A percentile compares a stretch with the other conserved stretches of the same genome.
phyloP scores from a whole-genome alignment of 1,140 invertebrate species.

The Zaprionus taronus region DNA sequence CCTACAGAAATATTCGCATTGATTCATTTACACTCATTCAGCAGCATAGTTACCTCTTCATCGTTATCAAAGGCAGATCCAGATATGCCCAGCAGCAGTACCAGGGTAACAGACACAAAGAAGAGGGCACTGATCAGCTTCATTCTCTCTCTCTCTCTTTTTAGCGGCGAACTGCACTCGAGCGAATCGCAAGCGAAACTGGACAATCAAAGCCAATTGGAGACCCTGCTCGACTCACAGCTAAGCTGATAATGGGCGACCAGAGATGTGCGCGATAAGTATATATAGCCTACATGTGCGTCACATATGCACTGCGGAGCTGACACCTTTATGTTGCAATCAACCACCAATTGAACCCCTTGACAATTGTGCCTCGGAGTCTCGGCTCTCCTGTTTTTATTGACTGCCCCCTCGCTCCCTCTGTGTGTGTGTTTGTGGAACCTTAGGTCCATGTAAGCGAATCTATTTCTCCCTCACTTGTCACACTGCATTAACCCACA shows the following conservation, averaged over 20 bases:
- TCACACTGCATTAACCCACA: constrained; percentile 47
- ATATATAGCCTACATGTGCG: not conserved
- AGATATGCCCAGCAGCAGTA: not conserved
- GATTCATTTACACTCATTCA: not conserved
- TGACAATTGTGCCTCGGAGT: not conserved
- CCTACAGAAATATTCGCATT: not conserved
- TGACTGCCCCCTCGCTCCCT: not conserved
- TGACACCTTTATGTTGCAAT: constrained; percentile 5
- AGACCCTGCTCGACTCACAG: not conserved
- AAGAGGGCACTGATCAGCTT: not conserved
- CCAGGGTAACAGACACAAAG: not conserved
- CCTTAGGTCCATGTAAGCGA: not conserved
- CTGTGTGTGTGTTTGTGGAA: not conserved
- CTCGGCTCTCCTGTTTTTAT: not conserved
- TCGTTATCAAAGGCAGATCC: not conserved
- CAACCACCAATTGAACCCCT: not conserved
- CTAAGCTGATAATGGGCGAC: not conserved
- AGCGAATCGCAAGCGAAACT: not conserved
- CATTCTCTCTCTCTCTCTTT: not conserved
- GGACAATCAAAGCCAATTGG: constrained; percentile 1
- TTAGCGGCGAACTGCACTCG: not conserved
- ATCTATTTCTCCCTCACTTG: not conserved
- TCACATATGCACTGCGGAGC: not conserved
- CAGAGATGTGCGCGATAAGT: not conserved
- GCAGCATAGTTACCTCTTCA: not conserved